Evolutionary conservation across 2,113 vertebrate species (phyloP).

Genomic region (Mystacornis crossleyi): DNA sequence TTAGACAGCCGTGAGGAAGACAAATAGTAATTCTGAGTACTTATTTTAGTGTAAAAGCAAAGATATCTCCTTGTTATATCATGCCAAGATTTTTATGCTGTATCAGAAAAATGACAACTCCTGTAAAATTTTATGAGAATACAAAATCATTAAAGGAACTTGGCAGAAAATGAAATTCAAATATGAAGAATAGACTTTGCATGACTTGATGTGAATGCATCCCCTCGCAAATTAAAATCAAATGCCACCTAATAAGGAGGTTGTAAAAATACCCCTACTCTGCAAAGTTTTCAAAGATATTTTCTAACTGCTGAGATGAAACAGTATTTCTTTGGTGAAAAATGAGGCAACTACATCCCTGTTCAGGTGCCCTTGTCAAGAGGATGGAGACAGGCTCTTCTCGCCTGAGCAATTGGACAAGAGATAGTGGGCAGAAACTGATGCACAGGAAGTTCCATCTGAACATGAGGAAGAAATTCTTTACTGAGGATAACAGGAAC

Average conservation of each 20-base stretch:
- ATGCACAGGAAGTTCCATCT: not conserved
- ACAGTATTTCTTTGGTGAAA: not conserved
- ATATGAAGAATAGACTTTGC: conserved; percentile 26
- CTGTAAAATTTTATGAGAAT: conserved; percentile 56
- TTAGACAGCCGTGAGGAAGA: not conserved
- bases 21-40: not conserved
- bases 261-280: conserved; percentile 11
- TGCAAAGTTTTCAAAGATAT: not conserved
- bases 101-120: conserved; percentile 37
- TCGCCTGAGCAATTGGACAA: not conserved
- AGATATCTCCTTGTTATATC: not conserved
- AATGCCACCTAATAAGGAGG: conserved; percentile 23
- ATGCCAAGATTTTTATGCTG: not conserved
- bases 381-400: not conserved
- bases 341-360: not conserved
- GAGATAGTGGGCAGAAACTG: not conserved
- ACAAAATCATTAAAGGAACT: conserved; percentile 37
- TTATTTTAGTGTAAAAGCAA: not conserved
- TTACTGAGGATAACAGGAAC: not conserved
- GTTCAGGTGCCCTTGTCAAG: not conserved
- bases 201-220: conserved; percentile 14
- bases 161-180: conserved; percentile 29
- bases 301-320: not conserved
- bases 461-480: not conserved
- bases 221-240: conserved; percentile 58